Conservation (phyloP, 35 echinoderm and acorn worm species). For the Lytechinus pictus region DNA sequence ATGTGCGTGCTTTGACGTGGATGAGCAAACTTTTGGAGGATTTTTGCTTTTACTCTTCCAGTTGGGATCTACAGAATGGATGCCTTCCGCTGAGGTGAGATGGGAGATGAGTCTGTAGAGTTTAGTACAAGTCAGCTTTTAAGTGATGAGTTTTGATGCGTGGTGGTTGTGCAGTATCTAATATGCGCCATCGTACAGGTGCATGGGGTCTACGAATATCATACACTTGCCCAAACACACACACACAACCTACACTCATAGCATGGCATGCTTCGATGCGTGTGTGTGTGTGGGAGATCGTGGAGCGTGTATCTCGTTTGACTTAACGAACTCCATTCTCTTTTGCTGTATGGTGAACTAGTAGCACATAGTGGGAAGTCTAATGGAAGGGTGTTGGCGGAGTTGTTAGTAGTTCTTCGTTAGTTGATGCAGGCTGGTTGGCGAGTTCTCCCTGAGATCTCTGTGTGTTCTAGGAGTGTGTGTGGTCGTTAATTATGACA, state of each 20-base stretch:
- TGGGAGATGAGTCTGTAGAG: not conserved
- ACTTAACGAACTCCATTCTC: conserved; percentile 41
- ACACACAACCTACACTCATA: not conserved
- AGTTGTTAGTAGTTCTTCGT: conserved; percentile 51
- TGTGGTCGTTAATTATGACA: no score
- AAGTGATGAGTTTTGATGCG: conserved; percentile 26
- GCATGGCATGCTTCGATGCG: not conserved
- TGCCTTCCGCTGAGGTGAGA: conserved; percentile 16
- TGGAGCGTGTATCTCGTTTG: conserved; percentile 36
- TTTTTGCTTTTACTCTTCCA: not conserved
- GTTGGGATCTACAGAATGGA: conserved; percentile 7
- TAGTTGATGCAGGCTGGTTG: conserved; percentile 41
- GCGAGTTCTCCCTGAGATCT: not conserved
- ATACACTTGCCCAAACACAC: conserved; percentile 8
- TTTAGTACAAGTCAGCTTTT: not conserved
- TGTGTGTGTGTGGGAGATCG: not conserved
- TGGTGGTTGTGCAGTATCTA: conserved; percentile 16
- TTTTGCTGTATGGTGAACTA: conserved; percentile 49
- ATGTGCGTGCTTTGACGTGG: not conserved
- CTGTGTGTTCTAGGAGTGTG: not conserved
- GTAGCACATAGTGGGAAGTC: conserved; percentile 52
- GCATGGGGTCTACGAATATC: conserved; percentile 42
- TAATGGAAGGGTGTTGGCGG: conserved; percentile 46
- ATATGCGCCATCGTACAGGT: conserved; percentile 43
- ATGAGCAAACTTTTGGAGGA: conserved; percentile 13